phyloP scores from a whole-genome alignment of 1,140 invertebrate species.

The Drosophila ercepeae region DNA sequence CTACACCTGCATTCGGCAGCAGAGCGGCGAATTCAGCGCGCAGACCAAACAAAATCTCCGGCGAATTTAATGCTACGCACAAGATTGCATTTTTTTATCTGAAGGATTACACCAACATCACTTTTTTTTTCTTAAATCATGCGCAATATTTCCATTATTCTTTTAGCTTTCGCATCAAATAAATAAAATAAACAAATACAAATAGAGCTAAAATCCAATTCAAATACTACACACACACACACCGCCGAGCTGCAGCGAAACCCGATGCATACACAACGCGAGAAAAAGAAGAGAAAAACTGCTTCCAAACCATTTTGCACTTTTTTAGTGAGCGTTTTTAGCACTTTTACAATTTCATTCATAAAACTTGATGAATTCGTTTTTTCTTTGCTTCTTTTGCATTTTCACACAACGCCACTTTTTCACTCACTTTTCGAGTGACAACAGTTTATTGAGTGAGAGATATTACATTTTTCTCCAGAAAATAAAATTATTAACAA shows the following conservation, averaged over 20 bases:
- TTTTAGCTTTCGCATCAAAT: neutral
- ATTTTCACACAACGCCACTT: neutral
- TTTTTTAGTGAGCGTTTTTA: conserved; percentile 22
- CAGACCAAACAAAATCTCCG: conserved; percentile 28
- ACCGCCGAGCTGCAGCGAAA: conserved; percentile 20
- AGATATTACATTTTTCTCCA: conserved; percentile 34
- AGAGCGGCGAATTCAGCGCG: conserved; percentile 28
- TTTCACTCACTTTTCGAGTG: neutral
- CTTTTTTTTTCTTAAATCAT: conserved; percentile 14
- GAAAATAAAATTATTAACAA: conserved; percentile 33
- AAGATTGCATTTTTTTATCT: conserved; percentile 43
- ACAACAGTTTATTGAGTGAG: too few species aligned
- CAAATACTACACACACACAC: conserved; percentile 12
- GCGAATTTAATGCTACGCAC: conserved; percentile 50
- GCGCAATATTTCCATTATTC: neutral
- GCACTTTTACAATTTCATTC: conserved; percentile 65
- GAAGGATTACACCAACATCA: neutral
- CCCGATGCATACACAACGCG: conserved; percentile 67
- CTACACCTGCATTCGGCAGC: conserved; percentile 61
- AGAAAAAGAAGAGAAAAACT: conserved; percentile 53
- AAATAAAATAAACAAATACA: neutral
- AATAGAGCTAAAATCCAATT: neutral
- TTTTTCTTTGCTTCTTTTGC: neutral
- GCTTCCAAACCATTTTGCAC: conserved; percentile 43
- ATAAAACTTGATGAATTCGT: conserved; percentile 46